Base-by-base conservation (phyloP, 2,888 invertebrate species). In the Zaprionus bogoriensis region DNA sequence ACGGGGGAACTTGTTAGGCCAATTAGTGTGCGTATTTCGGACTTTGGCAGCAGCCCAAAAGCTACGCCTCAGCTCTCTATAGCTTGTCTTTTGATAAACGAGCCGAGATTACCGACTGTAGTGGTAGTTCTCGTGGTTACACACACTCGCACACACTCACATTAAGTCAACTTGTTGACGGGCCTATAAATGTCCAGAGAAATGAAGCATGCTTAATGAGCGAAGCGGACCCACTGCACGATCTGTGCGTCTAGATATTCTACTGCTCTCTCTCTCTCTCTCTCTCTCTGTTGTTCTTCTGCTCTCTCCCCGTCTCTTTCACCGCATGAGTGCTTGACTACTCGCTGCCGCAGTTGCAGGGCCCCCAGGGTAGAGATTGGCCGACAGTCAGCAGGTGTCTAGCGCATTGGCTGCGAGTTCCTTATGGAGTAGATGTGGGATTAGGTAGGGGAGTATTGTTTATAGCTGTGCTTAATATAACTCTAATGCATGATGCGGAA, bases 121-220 rank as follows among this genome's bases (percentile, higher is more conserved):
- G 61, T 20, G 20, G 19, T 32, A 47, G 41, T 39, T 39, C 30
- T 30, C 14, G 44, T 30, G 28, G 25, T 20, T 20, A 17, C 38
- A 39, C 45, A 45, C 47, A 36, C 47, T 23, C 36, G 36, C 47
- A 47, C 46, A 38, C 28, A 45, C 42, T 41, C 58, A 59, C 58
- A 59, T 55, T 75, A 63, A 67, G 42, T 48, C 65, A 46, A 68
- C 63, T 72, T 79, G 67, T 67, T 85, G 86, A 82, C 68, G 83
- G 55, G 64, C 60, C 69, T 75, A 82, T 78, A 78, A 79, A 82
- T 65, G 79, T 78, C 67, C 62, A 66, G 45, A 67, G 72, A 82
- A 85, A 82, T 85, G 67, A 78, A 81, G 68, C 83, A 71, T 82
- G 79, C 79, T 82, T 82, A 75, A 74, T 78, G 72, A 82, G 67